Base-by-base conservation (phyloP, 2,797 vertebrate genomes). In the Loris lydekkerianus region DNA sequence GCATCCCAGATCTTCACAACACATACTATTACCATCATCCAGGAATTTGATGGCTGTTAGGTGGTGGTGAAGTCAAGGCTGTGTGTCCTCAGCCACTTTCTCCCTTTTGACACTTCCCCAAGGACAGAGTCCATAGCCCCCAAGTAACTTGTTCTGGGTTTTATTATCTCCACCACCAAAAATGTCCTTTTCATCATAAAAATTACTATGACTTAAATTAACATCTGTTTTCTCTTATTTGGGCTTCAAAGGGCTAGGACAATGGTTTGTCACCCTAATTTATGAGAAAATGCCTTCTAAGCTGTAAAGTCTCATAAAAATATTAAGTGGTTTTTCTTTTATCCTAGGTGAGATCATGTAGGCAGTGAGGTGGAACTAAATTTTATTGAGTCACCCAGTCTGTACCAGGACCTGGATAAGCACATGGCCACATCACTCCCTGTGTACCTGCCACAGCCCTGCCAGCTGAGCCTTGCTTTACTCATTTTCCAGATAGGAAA, bases 171-270 rank as follows among this genome's bases (percentile, higher is more conserved):
- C 15, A 3, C 25, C 20, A 21, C 61, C 75, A 93, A 73, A 96
- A 89, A 58, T 53, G 34, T 73, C 15, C 34, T 91, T 86, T 89
- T 15, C 83, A 31, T 43, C 77, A 83, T 37, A 31, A 70, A 90
- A 83, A 73, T 86, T 65, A 80, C 29, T 67, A 46, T 82, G 43
- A 21, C 56, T 85, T 90, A 31, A 86, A 53, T 95, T 75, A 80
- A 93, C 93, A 83, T 65, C 20, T 9, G 70, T 53, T 94, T 96
- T 63, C 40, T 92, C 60, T 91, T 77, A 86, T 34, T 63, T 92
- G 29, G 31, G 27, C 31, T 69, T 86, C 72, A 67, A 82, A 83
- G 31, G 14, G 25, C 27, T 56, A 73, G 49, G 67, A 58, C 31
- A 60, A 72, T 31, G 13, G 78, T 37, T 96, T 92, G 67, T 87